Evolutionary conservation across 2,888 invertebrate species (phyloP).

Genomic region (Melangyna quadrimaculata): DNA sequence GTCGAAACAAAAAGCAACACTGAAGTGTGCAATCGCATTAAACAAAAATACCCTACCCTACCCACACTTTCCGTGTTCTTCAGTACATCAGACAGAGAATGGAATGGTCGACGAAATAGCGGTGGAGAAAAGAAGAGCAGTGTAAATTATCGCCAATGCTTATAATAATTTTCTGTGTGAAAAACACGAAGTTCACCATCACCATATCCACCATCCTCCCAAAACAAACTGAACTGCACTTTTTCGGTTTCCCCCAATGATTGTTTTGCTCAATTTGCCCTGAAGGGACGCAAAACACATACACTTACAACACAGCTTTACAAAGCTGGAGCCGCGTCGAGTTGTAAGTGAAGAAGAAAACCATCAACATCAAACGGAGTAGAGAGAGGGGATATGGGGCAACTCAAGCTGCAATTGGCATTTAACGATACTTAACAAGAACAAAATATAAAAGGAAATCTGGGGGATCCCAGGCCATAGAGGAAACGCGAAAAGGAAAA

Average conservation of each 20-base stretch:
- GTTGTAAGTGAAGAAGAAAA: neutral
- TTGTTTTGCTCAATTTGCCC: constrained; percentile 63
- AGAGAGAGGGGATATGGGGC: constrained; percentile 17
- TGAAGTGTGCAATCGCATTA: constrained; percentile 39
- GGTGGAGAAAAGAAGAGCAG: neutral
- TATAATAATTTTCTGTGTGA: constrained; percentile 44
- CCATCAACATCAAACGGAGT: constrained; percentile 16
- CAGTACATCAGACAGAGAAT: constrained; percentile 1
- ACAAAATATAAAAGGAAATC: neutral
- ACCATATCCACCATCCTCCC: too few relatives aligned
- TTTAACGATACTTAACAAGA: constrained; percentile 68
- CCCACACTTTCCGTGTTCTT: constrained; percentile 54
- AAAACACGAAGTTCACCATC: constrained; percentile 52
- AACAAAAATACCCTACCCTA: neutral
- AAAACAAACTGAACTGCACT: neutral
- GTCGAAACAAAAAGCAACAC: neutral
- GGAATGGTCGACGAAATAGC: neutral
- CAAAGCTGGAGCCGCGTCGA: constrained; percentile 23
- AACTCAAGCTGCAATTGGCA: constrained; percentile 66
- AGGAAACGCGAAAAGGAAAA: neutral
- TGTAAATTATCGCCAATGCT: neutral
- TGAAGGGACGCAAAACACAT: constrained; percentile 23
- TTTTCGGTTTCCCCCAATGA: constrained; percentile 22
- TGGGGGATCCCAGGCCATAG: neutral
- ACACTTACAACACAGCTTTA: constrained; percentile 20